Percentiles rank a stretch among this genome's conserved stretches.
Evolutionary conservation across 1,140 invertebrate species (phyloP).

Genomic region (Diorhabda sublineata): DNA sequence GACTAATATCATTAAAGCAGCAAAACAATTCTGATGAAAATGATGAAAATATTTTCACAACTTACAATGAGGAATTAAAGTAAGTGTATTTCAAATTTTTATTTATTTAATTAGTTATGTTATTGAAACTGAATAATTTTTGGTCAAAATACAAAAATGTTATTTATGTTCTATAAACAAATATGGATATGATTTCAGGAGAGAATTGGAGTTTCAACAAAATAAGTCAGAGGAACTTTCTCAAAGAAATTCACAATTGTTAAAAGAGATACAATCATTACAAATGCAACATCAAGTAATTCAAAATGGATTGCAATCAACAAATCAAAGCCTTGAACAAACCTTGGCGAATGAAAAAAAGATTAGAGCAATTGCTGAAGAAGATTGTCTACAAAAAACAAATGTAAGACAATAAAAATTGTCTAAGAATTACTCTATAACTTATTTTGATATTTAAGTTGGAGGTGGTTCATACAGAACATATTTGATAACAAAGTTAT

Average conservation of each 20-base stretch:
- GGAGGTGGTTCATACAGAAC: too few relatives aligned
- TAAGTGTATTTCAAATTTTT: constrained; percentile 16
- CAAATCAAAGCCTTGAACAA: constrained; percentile 51
- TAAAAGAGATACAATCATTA: constrained; percentile 52
- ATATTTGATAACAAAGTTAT: too few relatives aligned
- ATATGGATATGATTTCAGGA: constrained; percentile 36
- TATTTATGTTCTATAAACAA: neutral
- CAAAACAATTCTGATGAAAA: constrained; percentile 25
- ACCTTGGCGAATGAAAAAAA: constrained; percentile 54
- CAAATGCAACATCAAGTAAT: constrained; percentile 40
- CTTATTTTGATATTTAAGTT: neutral
- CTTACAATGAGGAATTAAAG: constrained; percentile 41
- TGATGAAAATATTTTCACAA: constrained; percentile 26
- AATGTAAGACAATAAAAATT: constrained; percentile 41
- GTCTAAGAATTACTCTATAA: neutral
- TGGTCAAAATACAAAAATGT: too few relatives aligned
- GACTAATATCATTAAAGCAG: constrained; percentile 54
- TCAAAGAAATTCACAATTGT: constrained; percentile 52
- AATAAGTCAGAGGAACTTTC: constrained; percentile 58
- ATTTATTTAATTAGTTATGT: too few relatives aligned
- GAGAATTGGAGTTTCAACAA: constrained; percentile 60
- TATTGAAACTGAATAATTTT: too few relatives aligned
- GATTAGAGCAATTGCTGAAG: constrained; percentile 55
- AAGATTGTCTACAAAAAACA: constrained; percentile 54
- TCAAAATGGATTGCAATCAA: constrained; percentile 33